Percentiles rank a stretch among this genome's conserved stretches.
Evolutionary conservation across 2,888 invertebrate species (phyloP).

Genomic region (Patella caerulea): DNA sequence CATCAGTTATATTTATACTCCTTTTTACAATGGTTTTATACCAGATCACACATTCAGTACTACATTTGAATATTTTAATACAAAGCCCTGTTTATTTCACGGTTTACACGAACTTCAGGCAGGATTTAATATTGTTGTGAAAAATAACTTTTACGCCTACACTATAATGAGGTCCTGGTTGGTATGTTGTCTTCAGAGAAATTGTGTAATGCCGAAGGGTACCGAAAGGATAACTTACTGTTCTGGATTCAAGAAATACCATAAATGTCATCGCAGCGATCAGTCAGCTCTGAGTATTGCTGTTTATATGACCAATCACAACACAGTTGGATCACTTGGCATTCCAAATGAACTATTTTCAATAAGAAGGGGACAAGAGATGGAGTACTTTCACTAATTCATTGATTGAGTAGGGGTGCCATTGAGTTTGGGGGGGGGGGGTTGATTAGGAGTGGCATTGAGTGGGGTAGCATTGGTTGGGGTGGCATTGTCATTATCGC

Average conservation of each 20-base stretch:
- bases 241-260: background rate
- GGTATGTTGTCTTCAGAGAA: background rate
- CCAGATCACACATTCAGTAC: too few relatives aligned
- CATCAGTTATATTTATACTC: too few relatives aligned
- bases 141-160: background rate
- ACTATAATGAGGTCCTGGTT: slow-evolving; percentile 2
- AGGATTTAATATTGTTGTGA: background rate
- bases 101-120: background rate
- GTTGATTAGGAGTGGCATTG: too few relatives aligned
- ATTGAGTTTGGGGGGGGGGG: too few relatives aligned
- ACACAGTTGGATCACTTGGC: too few relatives aligned
- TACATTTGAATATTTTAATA: background rate
- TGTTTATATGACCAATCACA: background rate
- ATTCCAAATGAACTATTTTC: too few relatives aligned
- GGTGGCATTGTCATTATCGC: too few relatives aligned
- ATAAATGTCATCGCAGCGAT: background rate
- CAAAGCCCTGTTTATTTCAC: background rate
- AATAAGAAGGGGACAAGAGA: too few relatives aligned
- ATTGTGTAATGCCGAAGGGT: slow-evolving; percentile 2
- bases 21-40: too few relatives aligned
- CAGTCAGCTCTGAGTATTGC: background rate
- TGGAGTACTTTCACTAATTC: too few relatives aligned
- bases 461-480: too few relatives aligned
- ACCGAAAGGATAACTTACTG: background rate
- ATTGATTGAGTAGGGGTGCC: too few relatives aligned